Base-by-base conservation (phyloP, 2,888 invertebrate species). In the Gymnocheta viridis region DNA sequence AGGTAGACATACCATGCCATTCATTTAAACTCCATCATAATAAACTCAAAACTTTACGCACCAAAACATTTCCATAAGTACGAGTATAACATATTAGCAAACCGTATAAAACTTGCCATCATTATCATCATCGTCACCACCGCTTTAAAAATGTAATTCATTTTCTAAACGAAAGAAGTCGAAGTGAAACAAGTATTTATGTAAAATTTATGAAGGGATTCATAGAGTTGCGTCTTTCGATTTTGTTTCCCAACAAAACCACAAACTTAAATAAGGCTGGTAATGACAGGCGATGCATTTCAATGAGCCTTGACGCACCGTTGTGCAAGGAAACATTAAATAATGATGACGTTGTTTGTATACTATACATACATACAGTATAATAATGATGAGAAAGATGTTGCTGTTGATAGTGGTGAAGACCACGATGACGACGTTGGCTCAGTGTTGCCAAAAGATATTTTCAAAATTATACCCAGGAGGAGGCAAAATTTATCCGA, bases 251-350 rank as follows among this genome's bases (percentile, higher is more conserved):
- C 47, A 58, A 35, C 66, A 19, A 64, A 66, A 76, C 49, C 70
- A 56, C 56, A 73, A 67, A 77, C 47, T 69, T 44, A 19, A 81
- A 84, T 84, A 84, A 78, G 84, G 67, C 81, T 77, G 77, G 19
- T 81, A 78, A 78, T 81, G 81, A 84, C 81, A 81, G 24, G 77
- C 73, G 77, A 84, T 84, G 84, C 84, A 81, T 84, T 84, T 84
- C 73, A 84, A 84, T 84, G 77, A 84, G 81, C 62, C 77, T 69
- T 81, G 77, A 69, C 54, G 51, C 29, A 60, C 32, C 54, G 44
- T 32, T 74, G 44, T 12, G 51, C 38, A 69, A 76, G 74, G 56
- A 62, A 76, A 38, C 12, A 14, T 54, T 60, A 69, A 74, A 56
- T 67, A 62, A 67, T 24, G 44, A 35, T 51, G 38, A 60, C 24